Conservation (phyloP, 2,797 vertebrate species). For the Sebastes elongatus region DNA sequence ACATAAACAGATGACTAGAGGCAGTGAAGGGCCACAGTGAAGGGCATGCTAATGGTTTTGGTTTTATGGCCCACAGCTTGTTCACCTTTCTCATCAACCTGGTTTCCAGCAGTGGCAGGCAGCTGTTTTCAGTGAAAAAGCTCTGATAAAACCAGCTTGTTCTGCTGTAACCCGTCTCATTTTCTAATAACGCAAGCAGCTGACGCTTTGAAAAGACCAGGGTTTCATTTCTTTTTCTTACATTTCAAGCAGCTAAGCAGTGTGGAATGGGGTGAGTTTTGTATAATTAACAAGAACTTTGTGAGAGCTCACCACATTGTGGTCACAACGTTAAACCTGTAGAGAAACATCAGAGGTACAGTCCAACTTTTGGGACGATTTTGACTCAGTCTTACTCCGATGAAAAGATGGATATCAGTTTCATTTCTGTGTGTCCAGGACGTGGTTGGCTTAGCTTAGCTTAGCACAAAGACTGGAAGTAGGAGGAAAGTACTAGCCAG, state of each 20-base stretch:
- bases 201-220: background rate
- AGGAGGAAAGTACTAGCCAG: background rate
- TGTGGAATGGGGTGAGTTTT: conserved; percentile 13
- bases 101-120: background rate
- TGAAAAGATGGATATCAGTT: background rate
- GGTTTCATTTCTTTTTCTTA: background rate
- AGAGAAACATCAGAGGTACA: conserved; percentile 1
- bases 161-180: background rate
- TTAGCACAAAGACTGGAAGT: background rate
- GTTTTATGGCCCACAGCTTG: background rate
- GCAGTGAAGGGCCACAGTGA: background rate
- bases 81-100: background rate
- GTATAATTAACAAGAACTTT: background rate
- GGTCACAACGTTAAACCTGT: conserved; percentile 14
- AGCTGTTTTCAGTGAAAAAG: background rate
- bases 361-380: background rate
- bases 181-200: background rate
- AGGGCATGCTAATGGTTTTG: background rate
- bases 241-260: background rate
- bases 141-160: background rate
- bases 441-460: background rate
- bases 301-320: conserved; percentile 2
- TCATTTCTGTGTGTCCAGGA: background rate
- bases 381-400: background rate
- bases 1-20: background rate